Percentiles rank a stretch among this genome's conserved stretches.
These are phyloP conservation scores for Empis livida DNA, from an alignment of 2,888 invertebrate species.

Conservation along the genomic window DNA sequence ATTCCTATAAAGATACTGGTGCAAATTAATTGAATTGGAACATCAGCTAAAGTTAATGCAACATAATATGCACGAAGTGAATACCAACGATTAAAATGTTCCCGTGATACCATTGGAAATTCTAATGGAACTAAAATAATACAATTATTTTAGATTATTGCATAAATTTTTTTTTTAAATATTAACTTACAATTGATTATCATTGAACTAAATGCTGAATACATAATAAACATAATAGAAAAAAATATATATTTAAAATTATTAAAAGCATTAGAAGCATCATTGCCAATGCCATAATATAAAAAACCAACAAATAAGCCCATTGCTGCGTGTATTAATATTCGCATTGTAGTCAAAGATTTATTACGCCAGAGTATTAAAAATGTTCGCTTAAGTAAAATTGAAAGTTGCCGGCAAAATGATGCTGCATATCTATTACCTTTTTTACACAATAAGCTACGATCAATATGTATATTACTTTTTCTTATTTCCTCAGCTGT, in stretches of 20 bases:
- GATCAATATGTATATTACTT: slow-evolving; percentile 19
- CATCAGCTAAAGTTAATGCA: slow-evolving; percentile 63
- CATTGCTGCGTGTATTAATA: slow-evolving; percentile 65
- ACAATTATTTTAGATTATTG: not conserved
- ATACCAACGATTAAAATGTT: slow-evolving; percentile 86
- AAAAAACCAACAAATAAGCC: slow-evolving; percentile 71
- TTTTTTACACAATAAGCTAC: slow-evolving; percentile 25
- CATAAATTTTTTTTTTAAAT: not conserved
- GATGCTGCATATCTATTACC: slow-evolving; percentile 42
- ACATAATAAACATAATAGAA: slow-evolving; percentile 87
- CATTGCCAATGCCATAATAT: slow-evolving; percentile 75
- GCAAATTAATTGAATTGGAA: slow-evolving; percentile 67
- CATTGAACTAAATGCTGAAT: slow-evolving; percentile 83
- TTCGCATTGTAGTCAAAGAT: slow-evolving; percentile 60
- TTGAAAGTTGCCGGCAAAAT: slow-evolving; percentile 42
- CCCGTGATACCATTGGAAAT: slow-evolving; percentile 63
- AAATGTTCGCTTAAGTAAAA: slow-evolving; percentile 50
- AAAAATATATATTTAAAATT: slow-evolving; percentile 86
- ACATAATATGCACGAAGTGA: slow-evolving; percentile 69
- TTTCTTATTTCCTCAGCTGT: slow-evolving; percentile 18
- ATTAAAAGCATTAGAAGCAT: slow-evolving; percentile 67
- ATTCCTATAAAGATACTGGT: slow-evolving; percentile 63
- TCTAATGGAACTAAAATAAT: slow-evolving; percentile 60
- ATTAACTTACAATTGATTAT: slow-evolving; percentile 76
- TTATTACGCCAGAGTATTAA: slow-evolving; percentile 55